Percentiles rank a stretch among this genome's conserved stretches.
Conservation (phyloP, 1,140 invertebrate species). For the Papilio xuthus region DNA sequence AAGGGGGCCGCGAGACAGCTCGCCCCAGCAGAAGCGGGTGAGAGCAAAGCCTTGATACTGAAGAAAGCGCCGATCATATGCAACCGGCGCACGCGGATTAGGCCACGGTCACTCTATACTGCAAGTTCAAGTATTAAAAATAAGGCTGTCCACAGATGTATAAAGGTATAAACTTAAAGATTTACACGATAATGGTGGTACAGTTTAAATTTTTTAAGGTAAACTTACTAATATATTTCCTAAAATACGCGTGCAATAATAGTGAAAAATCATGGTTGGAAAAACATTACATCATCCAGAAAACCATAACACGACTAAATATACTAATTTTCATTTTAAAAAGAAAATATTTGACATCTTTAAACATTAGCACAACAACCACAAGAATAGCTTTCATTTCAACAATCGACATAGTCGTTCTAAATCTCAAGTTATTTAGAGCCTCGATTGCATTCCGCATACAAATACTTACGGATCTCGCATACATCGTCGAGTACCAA, state of each 20-base stretch:
- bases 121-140: neutral
- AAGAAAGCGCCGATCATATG: slow-evolving; percentile 69
- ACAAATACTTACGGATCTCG: slow-evolving; percentile 28
- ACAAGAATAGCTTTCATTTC: slow-evolving; percentile 1
- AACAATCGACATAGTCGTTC: slow-evolving; percentile 17
- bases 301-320: neutral
- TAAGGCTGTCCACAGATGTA: neutral
- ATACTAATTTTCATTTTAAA: no score
- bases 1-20: slow-evolving; percentile 50
- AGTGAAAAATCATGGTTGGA: neutral
- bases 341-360: no score
- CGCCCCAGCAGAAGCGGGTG: slow-evolving; percentile 53
- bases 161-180: no score
- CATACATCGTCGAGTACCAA: neutral
- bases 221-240: no score
- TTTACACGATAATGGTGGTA: neutral
- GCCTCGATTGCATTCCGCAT: neutral
- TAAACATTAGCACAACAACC: neutral
- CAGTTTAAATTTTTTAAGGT: neutral
- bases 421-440: slow-evolving; percentile 13
- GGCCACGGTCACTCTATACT: slow-evolving; percentile 39
- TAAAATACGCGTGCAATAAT: neutral
- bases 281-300: neutral
- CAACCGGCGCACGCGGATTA: slow-evolving; percentile 48
- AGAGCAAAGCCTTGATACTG: slow-evolving; percentile 69